Percentiles rank a stretch among this genome's conserved stretches.
Evolutionary conservation across 2,113 vertebrate genomes (phyloP).

Genomic region (Erythrolamprus reginae): DNA sequence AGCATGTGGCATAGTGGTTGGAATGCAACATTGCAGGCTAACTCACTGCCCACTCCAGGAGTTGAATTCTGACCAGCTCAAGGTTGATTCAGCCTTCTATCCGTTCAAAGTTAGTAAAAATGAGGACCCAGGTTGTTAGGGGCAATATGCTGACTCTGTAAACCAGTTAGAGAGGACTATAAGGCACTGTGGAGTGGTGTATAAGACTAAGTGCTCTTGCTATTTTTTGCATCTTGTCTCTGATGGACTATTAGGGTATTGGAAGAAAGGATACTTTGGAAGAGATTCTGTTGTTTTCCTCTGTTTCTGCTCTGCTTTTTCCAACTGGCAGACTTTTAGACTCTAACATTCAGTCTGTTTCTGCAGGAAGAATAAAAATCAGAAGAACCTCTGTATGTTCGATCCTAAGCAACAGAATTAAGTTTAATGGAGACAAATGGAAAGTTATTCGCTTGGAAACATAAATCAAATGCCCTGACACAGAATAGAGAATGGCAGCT

Average conservation of each 20-base stretch:
- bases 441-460: background rate
- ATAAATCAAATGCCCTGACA: background rate
- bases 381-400: background rate
- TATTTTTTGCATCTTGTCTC: background rate
- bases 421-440: background rate
- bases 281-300: background rate
- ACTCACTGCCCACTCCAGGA: too few relatives aligned
- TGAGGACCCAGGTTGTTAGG: too few relatives aligned
- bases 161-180: too few relatives aligned
- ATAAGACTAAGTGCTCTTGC: too few relatives aligned
- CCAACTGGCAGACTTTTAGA: background rate
- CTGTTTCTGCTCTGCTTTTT: background rate
- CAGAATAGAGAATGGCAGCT: background rate
- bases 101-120: too few relatives aligned
- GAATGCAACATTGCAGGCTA: too few relatives aligned
- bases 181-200: too few relatives aligned
- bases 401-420: background rate
- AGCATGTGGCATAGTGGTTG: too few relatives aligned
- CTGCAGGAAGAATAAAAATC: background rate
- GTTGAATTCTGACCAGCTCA: too few relatives aligned
- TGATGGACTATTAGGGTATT: background rate
- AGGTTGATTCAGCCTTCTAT: too few relatives aligned
- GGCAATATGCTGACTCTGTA: too few relatives aligned
- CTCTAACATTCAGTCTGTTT: background rate
- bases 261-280: background rate